Base-by-base conservation (phyloP, 2,797 vertebrate species). In the Eutrigla gurnardus region DNA sequence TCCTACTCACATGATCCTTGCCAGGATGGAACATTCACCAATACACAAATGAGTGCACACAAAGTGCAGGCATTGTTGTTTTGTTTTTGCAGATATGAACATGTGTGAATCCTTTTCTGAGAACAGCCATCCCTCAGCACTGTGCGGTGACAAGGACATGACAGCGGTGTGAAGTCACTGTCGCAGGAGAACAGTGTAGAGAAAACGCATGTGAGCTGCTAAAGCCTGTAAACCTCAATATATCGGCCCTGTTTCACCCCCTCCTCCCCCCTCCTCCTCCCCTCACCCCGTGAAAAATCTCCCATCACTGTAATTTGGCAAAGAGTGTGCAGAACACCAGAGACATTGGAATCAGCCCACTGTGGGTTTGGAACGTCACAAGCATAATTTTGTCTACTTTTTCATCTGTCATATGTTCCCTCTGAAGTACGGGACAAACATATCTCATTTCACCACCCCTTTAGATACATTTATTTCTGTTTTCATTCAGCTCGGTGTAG, bases 91-190 rank as follows among this genome's bases (percentile, higher is more conserved):
- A 68, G 47, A 83, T 79, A 54, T 15, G 4, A 37, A 7, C 35
- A 59, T 59, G 58, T 50, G 18, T 25, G 37, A 77, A 25, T 67
- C n/a, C 7, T 52, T 37, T 54, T 66, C 57, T 40, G 11, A 81
- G 35, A 36, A 47, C 52, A 75, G 55, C 33, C 10, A 25, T 63
- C 1, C 13, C 32, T 84, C 47, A 71, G 63, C 76, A 78, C 70
- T 84, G 73, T 81, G 70, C 6, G 63, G 59, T 76, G 45, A 74
- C 73, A 77, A 64, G 63, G 65, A 78, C 79, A 75, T 82, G 84
- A 83, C 77, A n/a, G 75, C 64, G 86, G 65, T 81, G 85, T 91
- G 80, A 84, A 74, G 66, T 81, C 80, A 81, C 18, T 68, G 82
- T 70, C 2, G 8, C 60, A 63, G 45, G 45, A 75, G 65, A 82